Evolutionary conservation across 37 sponge, comb jelly and placozoan species (phyloP).

Genomic region (Beroe ovata): DNA sequence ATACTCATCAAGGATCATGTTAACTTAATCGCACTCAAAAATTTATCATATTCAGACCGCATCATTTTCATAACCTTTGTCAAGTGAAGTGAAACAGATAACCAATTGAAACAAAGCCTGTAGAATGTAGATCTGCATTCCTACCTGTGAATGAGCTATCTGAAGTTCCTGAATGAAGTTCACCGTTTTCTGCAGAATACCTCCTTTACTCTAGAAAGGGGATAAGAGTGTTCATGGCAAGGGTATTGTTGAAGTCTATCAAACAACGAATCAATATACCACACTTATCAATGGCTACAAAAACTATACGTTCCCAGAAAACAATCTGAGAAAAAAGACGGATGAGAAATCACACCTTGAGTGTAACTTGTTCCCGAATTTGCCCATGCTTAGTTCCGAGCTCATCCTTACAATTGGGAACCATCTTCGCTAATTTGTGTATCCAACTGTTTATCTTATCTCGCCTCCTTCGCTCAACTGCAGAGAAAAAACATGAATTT

Average conservation of each 20-base stretch:
- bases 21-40: no score
- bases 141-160: constrained; percentile 60
- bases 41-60: no score
- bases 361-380: constrained; percentile 55
- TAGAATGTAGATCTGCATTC: no score
- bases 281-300: not conserved
- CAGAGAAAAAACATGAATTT: no score
- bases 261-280: no score
- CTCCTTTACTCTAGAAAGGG: constrained; percentile 70
- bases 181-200: constrained; percentile 69
- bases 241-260: no score
- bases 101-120: no score
- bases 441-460: constrained; percentile 91
- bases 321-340: not conserved
- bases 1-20: no score
- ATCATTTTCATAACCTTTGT: no score
- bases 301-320: not conserved
- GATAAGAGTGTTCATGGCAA: no score
- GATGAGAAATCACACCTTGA: constrained; percentile 7
- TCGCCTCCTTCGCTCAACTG: constrained; percentile 85
- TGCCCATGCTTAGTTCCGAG: constrained; percentile 68
- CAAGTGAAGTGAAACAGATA: no score
- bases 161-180: constrained; percentile 69
- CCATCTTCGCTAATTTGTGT: constrained; percentile 80
- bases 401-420: constrained; percentile 92